These are phyloP conservation scores for Petrosia ficiformis DNA, from an alignment of 37 sponge, comb jelly and placozoan genomes.

Conservation along the genomic window DNA sequence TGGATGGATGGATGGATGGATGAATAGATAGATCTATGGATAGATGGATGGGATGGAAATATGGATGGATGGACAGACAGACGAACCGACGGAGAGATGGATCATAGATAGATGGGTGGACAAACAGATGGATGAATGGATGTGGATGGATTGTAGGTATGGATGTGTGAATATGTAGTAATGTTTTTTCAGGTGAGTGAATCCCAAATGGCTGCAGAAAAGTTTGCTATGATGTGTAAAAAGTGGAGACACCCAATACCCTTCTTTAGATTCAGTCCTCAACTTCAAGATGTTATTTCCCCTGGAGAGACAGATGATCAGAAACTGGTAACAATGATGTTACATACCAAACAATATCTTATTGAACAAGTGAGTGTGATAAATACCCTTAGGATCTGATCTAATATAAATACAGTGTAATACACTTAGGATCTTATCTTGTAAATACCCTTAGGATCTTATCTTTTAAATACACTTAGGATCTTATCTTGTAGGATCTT, in stretches of 20 bases:
- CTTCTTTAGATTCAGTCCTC: constrained; percentile 52
- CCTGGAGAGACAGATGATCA: constrained; percentile 45
- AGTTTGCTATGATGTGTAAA: constrained; percentile 21
- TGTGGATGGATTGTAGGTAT: too few relatives aligned
- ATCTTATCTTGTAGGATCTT: neutral
- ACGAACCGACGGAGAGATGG: neutral
- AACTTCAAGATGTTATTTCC: constrained; percentile 21
- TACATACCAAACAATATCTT: constrained; percentile 24
- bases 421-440: neutral
- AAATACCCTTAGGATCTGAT: neutral
- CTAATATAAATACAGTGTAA: neutral
- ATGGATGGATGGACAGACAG: neutral
- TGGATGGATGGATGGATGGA: too few relatives aligned
- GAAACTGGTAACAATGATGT: constrained; percentile 34
- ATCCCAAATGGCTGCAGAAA: constrained; percentile 35
- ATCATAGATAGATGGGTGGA: neutral
- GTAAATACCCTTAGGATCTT: too few relatives aligned
- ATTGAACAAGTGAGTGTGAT: neutral
- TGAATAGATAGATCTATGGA: too few relatives aligned
- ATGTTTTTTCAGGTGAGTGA: constrained; percentile 40
- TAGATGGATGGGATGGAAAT: too few relatives aligned
- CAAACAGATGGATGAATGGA: too few relatives aligned
- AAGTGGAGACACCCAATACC: constrained; percentile 30
- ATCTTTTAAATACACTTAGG: neutral
- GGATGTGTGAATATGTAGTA: too few relatives aligned